Evolutionary conservation across 2,888 invertebrate genomes (phyloP), one percentile per base, ranked within the genome.

Genomic region (Aphelenchoides bicaudatus): DNA sequence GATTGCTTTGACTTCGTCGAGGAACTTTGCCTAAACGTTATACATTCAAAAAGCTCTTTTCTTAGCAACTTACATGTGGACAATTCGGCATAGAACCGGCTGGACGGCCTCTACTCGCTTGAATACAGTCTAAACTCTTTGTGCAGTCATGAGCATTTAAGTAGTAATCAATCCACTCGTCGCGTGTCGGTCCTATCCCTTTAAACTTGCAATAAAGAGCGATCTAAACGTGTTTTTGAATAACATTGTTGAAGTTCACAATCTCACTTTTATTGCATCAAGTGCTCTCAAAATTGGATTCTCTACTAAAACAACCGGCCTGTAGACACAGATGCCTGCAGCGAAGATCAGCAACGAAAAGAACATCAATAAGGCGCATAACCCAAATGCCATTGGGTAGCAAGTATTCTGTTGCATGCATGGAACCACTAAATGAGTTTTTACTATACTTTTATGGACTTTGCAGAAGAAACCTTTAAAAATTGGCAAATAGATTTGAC

Each of bases 281-380:
- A 85, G 82, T 0, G 91, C 89, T 75, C 85, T 83, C 1, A 88
- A 84, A 10, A 91, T 82, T 66, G 92, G 84, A 75, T 91, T 91
- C 23, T 89, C 91, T 53, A 87, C 82, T 0, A 91, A 89, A 39
- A 87, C 84, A 69, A 86, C 86, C 30, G 88, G 86, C 60, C 83
- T 85, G 76, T 92, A 93, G 63, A 87, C 65, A 0, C 83, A 83
- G 75, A 86, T 88, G 1, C 93, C 94, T 39, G 85, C 73, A 23
- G 88, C 81, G 78, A 94, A 93, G 64, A 91, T 84, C 10, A 88
- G 89, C 90, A 90, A 84, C 0, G 91, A 87, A 2, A 87, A 58
- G 23, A 89, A 78, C 91, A 92, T 91, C 0, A 92, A 83, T 39
- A 87, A 71, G 0, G 90, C 89, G 0, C 91, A 91, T 1, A 92